These are phyloP conservation scores for Chrysolophus pictus DNA, from an alignment of 2,797 vertebrate genomes.

Conservation along the genomic window DNA sequence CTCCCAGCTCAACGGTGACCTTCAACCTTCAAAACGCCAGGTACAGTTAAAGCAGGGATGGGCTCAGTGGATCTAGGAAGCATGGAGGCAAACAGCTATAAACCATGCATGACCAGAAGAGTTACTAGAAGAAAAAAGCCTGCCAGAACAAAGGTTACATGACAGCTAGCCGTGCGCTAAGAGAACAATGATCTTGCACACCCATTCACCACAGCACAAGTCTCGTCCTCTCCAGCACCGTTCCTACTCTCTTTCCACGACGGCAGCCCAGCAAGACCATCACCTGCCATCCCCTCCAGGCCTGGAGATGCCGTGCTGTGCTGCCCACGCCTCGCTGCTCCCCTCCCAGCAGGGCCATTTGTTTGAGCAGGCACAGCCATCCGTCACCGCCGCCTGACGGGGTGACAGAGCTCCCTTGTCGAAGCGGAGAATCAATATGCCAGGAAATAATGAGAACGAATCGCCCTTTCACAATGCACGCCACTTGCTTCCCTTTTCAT, in stretches of 20 bases:
- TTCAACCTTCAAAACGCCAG: neutral
- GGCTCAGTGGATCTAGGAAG: neutral
- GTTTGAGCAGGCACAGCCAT: conserved; percentile 34
- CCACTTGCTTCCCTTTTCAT: neutral
- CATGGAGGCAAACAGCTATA: neutral
- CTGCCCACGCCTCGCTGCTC: neutral
- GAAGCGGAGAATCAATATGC: conserved; percentile 66
- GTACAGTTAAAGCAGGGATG: neutral
- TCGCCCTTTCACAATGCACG: neutral
- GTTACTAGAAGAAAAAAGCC: neutral
- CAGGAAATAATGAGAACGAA: conserved; percentile 72
- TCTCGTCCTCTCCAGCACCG: neutral
- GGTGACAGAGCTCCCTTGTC: conserved; percentile 54
- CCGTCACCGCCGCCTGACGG: neutral
- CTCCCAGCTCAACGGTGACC: neutral
- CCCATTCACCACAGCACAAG: neutral
- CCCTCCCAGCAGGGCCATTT: neutral
- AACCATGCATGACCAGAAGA: neutral
- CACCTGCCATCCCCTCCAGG: neutral
- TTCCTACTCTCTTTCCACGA: neutral
- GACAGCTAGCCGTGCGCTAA: neutral
- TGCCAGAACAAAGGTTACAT: neutral
- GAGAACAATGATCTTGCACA: neutral
- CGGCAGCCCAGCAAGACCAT: neutral
- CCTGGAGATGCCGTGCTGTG: neutral